phyloP scores from a whole-genome alignment of 2,888 invertebrate genomes.

The Dryocosmus kuriphilus region DNA sequence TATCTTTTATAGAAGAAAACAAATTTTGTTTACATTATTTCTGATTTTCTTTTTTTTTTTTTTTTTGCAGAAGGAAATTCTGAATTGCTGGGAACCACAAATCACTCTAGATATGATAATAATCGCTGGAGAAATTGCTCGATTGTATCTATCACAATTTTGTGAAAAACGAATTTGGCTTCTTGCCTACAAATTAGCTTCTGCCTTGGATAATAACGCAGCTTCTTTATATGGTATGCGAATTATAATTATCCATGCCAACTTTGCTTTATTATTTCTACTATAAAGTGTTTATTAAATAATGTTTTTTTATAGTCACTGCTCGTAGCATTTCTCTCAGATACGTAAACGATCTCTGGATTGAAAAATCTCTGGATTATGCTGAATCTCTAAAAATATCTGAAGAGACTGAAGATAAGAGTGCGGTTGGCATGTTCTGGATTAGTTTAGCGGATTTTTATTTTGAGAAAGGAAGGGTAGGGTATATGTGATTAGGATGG shows the following conservation, averaged over 20 bases:
- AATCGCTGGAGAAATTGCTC: constrained; percentile 70
- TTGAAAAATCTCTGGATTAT: constrained; percentile 59
- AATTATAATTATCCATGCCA: constrained; percentile 24
- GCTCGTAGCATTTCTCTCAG: constrained; percentile 66
- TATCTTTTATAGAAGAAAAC: neutral
- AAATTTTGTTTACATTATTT: neutral
- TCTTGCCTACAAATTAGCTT: constrained; percentile 67
- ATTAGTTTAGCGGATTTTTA: constrained; percentile 71
- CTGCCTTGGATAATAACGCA: constrained; percentile 57
- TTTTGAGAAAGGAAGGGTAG: constrained; percentile 67
- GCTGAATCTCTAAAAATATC: constrained; percentile 54
- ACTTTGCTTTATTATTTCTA: neutral
- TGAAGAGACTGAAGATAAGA: constrained; percentile 49
- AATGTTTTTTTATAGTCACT: constrained; percentile 60
- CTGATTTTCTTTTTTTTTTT: constrained; percentile 13
- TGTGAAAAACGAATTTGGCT: constrained; percentile 69
- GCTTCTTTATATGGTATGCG: constrained; percentile 65
- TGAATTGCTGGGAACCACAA: constrained; percentile 60
- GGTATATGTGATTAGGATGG: neutral
- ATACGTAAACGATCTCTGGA: constrained; percentile 66
- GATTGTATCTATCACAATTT: constrained; percentile 66
- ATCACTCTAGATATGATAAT: constrained; percentile 63
- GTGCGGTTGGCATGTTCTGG: constrained; percentile 65
- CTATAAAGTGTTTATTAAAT: constrained; percentile 16
- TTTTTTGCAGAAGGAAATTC: constrained; percentile 56